A percentile compares a stretch with the other conserved stretches of the same genome.
phyloP scores from a whole-genome alignment of 2,797 vertebrate species.

The Fistularia tabacaria region DNA sequence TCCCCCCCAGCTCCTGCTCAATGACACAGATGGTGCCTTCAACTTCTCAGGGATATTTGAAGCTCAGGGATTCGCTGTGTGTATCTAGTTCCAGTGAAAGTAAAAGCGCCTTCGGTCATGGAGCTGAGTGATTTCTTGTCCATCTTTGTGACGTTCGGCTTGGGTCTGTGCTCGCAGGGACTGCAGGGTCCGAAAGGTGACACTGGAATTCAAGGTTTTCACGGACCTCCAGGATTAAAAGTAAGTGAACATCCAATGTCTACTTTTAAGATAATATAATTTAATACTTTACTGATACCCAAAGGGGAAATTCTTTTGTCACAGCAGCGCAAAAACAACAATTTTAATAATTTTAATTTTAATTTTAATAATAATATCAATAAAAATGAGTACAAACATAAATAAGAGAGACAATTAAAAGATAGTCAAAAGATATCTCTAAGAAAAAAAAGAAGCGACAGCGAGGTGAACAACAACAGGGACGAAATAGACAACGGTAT shows the following conservation, averaged over 20 bases:
- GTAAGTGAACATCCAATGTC: conserved; percentile 55
- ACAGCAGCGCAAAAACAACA: no score
- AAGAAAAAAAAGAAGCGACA: no score
- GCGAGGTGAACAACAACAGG: no score
- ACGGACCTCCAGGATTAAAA: conserved; percentile 81
- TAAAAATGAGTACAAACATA: no score
- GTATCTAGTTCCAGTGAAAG: conserved; percentile 44
- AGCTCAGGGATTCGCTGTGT: conserved; percentile 74
- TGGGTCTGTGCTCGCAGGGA: conserved; percentile 63
- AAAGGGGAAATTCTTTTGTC: no score
- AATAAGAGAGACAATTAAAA: no score
- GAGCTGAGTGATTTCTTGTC: neutral
- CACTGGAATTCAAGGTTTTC: conserved; percentile 77
- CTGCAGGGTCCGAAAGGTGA: conserved; percentile 87
- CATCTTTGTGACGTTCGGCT: conserved; percentile 4
- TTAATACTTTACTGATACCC: no score
- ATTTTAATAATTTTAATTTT: no score
- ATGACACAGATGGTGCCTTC: conserved; percentile 79
- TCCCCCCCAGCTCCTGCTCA: conserved; percentile 77
- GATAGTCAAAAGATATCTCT: no score
- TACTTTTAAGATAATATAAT: no score
- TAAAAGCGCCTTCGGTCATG: neutral
- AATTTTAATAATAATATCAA: no score
- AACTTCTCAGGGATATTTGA: conserved; percentile 82
- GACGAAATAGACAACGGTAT: no score